A percentile compares a stretch with the other conserved stretches of the same genome.
Evolutionary conservation across 2,797 vertebrate genomes (phyloP).

Genomic region (Gambusia yucatana): DNA sequence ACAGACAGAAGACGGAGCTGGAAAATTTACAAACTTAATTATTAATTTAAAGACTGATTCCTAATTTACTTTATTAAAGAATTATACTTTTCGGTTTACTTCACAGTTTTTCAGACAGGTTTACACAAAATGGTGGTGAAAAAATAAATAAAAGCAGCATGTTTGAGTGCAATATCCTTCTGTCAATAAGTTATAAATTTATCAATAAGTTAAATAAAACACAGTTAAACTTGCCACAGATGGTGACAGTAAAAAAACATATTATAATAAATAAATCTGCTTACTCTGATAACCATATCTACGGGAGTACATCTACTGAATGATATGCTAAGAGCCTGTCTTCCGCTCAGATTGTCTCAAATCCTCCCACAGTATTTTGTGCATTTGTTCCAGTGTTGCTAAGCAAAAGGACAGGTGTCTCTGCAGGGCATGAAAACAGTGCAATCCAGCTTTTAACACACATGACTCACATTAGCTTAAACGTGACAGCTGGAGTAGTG

Average conservation of each 20-base stretch:
- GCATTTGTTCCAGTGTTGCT: conserved; percentile 6
- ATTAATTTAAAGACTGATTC: neutral
- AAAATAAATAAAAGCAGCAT: neutral
- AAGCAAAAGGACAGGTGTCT: neutral
- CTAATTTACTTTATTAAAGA: conserved; percentile 43
- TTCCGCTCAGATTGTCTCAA: conserved; percentile 36
- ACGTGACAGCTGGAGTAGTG: neutral
- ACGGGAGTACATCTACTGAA: conserved; percentile 18
- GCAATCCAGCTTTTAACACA: conserved; percentile 2
- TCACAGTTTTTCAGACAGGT: conserved; percentile 30
- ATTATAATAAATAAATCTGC: conserved; percentile 16
- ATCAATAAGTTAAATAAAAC: conserved; percentile 31
- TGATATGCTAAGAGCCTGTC: neutral
- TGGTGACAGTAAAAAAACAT: conserved; percentile 4
- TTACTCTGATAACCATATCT: conserved; percentile 6
- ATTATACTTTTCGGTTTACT: conserved; percentile 24
- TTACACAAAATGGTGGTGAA: conserved; percentile 16
- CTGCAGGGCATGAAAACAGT: no score
- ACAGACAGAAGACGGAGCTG: neutral
- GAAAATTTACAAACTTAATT: neutral
- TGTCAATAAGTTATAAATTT: neutral
- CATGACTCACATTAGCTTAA: conserved; percentile 1
- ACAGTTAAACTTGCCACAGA: conserved; percentile 8
- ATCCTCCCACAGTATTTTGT: conserved; percentile 3
- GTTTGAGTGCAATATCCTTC: neutral